Evolutionary conservation across 2,113 vertebrate genomes (phyloP), one percentile per base, ranked within the genome.

Genomic region (Dicerorhinus sumatrensis): DNA sequence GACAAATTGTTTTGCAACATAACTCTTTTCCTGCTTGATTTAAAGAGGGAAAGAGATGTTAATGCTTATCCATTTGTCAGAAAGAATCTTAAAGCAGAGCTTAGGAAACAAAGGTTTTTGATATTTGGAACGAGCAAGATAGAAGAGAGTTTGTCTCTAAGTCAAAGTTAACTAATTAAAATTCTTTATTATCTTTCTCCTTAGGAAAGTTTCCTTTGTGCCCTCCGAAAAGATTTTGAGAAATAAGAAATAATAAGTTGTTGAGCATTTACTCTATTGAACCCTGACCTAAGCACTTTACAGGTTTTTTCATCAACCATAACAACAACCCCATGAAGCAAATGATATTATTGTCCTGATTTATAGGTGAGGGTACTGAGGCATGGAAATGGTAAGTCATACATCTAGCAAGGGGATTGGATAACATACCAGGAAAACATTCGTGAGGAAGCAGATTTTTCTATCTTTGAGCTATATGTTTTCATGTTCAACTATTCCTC

Each of bases 201-300:
- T 29, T 31, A 27, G 56, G 31, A 86, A 93, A 73, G 4, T 76
- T 77, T 93, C 21, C 36, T 88, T 65, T 75, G 58, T 29, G 31
- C 8, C 42, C 42, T 87, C 23, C 83, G 20, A 96, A 87, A 97
- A 83, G 16, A 69, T 65, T 94, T 76, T 67, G 56, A 95, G 33
- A 91, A 65, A 54, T 58, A 75, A 89, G 83, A 69, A 5, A 81
- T 39, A 69, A 46, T 12, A 82, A 70, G 23, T 89, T 62, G 85
- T 54, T 63, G 33, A 82, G 7, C 12, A 58, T 58, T 77, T 36
- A 82, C 11, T 65, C 21, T 91, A 76, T 20, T 63, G 60, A 87
- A 87, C 21, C 94, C 6, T 42, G 46, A 60, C 18, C 16, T 77
- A 79, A 82, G 54, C 18, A 63, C 72, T 93, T 87, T 56, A 20